Conservation (phyloP, 2,888 invertebrate genomes). For the Asteroscopus sphinx region DNA sequence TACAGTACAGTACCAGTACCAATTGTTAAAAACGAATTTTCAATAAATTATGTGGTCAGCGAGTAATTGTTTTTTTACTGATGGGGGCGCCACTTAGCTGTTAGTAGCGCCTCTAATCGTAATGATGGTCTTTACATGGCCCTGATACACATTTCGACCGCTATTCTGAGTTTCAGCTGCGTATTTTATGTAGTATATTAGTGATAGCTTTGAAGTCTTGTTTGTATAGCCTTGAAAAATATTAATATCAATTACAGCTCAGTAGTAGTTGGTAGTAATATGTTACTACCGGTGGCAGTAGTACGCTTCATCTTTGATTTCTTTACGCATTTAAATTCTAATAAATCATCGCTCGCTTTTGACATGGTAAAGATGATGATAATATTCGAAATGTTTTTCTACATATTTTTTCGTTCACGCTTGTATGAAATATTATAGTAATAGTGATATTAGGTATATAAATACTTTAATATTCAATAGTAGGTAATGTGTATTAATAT, state of each 20-base stretch:
- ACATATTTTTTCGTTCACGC: too few relatives aligned
- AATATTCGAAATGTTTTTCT: neutral
- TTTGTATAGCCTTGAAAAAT: constrained; percentile 55
- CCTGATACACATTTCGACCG: constrained; percentile 38
- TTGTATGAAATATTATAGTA: too few relatives aligned
- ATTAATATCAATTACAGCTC: constrained; percentile 26
- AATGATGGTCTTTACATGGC: constrained; percentile 36
- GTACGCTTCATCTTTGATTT: constrained; percentile 24
- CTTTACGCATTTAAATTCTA: constrained; percentile 21
- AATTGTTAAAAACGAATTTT: too few relatives aligned
- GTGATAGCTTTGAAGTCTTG: constrained; percentile 57
- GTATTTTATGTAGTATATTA: constrained; percentile 29
- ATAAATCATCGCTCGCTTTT: constrained; percentile 18
- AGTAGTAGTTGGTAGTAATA: constrained; percentile 21
- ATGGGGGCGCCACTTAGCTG: constrained; percentile 19
- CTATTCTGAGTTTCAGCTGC: constrained; percentile 22
- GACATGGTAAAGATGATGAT: neutral
- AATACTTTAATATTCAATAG: too few relatives aligned
- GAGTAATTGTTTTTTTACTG: too few relatives aligned
- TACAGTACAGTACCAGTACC: too few relatives aligned
- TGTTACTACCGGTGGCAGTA: constrained; percentile 4
- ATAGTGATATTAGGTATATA: too few relatives aligned
- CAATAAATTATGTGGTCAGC: too few relatives aligned
- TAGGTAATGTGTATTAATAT: too few relatives aligned
- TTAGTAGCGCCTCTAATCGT: constrained; percentile 37